These are phyloP conservation scores for Ferrisia virgata DNA, from an alignment of 2,888 invertebrate genomes.

Conservation along the genomic window DNA sequence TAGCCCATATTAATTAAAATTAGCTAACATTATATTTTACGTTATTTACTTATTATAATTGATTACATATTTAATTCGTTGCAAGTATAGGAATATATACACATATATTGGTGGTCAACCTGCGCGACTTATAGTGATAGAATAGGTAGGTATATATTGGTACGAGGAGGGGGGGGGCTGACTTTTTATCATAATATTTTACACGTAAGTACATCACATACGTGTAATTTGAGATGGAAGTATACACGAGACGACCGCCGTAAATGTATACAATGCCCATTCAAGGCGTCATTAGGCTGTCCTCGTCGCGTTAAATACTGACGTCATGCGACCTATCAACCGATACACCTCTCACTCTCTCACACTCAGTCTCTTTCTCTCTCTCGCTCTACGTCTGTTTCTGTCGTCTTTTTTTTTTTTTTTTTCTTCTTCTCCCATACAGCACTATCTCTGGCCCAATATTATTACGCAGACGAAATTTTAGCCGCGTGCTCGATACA, in stretches of 20 bases:
- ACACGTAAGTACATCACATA: not conserved
- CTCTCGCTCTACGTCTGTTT: not conserved
- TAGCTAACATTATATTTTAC: no score
- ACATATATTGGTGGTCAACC: no score
- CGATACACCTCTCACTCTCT: not conserved
- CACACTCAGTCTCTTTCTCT: not conserved
- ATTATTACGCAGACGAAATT: slow-evolving; percentile 16
- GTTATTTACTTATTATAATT: no score
- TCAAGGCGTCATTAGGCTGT: slow-evolving; percentile 32
- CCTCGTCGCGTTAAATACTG: slow-evolving; percentile 16
- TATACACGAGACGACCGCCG: not conserved
- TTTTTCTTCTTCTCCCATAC: no score
- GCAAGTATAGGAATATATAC: no score
- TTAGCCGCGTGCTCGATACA: not conserved
- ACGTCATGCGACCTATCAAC: slow-evolving; percentile 14
- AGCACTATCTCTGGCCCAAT: not conserved
- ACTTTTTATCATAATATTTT: not conserved
- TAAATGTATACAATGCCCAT: slow-evolving; percentile 9
- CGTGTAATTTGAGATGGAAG: not conserved
- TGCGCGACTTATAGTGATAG: no score
- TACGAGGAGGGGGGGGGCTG: not conserved
- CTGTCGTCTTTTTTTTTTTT: no score
- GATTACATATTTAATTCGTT: no score
- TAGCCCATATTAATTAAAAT: not conserved
- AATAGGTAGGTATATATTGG: no score